These are phyloP conservation scores for Meleagris gallopavo DNA, from an alignment of 2,113 vertebrate species.

Conservation along the genomic window DNA sequence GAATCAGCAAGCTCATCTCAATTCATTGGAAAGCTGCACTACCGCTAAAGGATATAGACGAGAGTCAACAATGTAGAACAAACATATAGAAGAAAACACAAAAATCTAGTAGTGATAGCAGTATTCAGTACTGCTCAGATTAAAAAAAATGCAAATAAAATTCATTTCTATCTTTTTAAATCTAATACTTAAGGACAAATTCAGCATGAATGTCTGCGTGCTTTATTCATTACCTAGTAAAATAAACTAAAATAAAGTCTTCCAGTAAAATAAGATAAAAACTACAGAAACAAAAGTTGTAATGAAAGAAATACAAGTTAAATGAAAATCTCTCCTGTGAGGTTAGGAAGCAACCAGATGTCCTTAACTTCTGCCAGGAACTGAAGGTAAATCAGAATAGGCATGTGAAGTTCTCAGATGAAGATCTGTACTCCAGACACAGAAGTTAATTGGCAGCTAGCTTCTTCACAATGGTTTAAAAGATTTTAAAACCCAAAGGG, in stretches of 20 bases:
- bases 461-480: neutral
- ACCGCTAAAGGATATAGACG: neutral
- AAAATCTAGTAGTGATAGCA: neutral
- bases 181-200: neutral
- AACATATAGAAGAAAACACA: neutral
- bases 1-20: neutral
- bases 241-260: neutral
- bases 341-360: neutral
- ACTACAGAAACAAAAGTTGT: neutral
- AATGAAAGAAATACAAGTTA: neutral
- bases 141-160: neutral
- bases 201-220: neutral
- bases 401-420: neutral
- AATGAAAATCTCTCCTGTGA: neutral
- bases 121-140: neutral
- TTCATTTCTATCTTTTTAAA: neutral
- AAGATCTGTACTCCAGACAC: neutral
- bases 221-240: neutral
- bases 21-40: neutral
- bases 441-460: neutral
- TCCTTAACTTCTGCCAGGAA: neutral
- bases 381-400: neutral
- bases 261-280: neutral
- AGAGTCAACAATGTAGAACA: neutral
- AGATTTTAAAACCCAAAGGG: constrained; percentile 5